phyloP scores from a whole-genome alignment of 2,797 vertebrate genomes.

The Morus bassanus region DNA sequence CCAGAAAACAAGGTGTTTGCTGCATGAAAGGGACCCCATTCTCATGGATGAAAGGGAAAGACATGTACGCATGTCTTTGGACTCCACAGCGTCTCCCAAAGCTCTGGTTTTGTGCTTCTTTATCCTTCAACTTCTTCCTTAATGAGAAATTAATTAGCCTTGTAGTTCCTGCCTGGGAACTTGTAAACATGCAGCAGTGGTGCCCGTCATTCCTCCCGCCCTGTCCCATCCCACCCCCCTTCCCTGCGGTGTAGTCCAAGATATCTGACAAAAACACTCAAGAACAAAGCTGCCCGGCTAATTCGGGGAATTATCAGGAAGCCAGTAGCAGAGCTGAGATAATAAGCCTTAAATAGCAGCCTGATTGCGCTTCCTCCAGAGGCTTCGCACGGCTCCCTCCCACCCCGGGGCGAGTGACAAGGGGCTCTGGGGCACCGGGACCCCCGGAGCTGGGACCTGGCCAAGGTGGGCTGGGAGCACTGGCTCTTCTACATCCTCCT shows the following conservation, averaged over 20 bases:
- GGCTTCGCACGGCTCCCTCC: neutral
- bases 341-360: constrained; percentile 71
- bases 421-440: neutral
- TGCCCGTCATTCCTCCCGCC: neutral
- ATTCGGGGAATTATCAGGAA: constrained; percentile 72
- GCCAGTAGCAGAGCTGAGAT: constrained; percentile 71
- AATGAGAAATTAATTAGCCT: constrained; percentile 75
- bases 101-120: constrained; percentile 29
- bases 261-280: constrained; percentile 66
- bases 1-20: neutral
- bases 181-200: constrained; percentile 48
- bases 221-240: neutral
- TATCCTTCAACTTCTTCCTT: constrained; percentile 64
- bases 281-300: constrained; percentile 69
- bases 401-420: neutral
- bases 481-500: neutral
- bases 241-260: constrained; percentile 49
- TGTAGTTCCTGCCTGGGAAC: constrained; percentile 65
- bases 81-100: neutral
- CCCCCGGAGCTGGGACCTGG: accelerated
- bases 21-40: neutral
- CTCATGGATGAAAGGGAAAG: neutral
- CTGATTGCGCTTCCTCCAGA: constrained; percentile 52
- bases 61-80: neutral
- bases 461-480: neutral